Evolutionary conservation across 2,113 vertebrate species (phyloP).

Genomic region (Paramisgurnus dabryanus): DNA sequence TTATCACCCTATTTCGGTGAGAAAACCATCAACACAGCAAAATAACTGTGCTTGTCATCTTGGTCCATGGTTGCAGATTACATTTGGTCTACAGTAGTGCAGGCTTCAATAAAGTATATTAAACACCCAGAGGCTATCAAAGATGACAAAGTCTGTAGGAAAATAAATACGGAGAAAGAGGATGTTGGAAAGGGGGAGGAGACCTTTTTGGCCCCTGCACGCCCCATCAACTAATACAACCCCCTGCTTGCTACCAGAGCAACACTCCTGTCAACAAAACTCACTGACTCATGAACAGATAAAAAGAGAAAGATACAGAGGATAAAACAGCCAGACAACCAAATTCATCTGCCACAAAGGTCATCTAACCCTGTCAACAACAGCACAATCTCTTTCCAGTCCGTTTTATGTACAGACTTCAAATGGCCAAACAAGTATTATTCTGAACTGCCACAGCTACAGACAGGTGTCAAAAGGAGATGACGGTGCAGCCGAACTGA

Average conservation of each 20-base stretch:
- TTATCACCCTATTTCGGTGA: too few relatives aligned
- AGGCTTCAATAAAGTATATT: neutral
- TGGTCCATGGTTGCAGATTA: neutral
- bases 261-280: slow-evolving; percentile 60
- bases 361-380: slow-evolving; percentile 12
- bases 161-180: neutral
- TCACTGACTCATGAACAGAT: slow-evolving; percentile 34
- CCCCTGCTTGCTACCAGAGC: slow-evolving; percentile 35
- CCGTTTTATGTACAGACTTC: slow-evolving; percentile 5
- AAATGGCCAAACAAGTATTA: slow-evolving; percentile 12
- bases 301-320: slow-evolving; percentile 23
- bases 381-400: neutral
- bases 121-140: neutral
- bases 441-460: neutral
- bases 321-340: slow-evolving; percentile 1
- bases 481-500: neutral
- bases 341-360: slow-evolving; percentile 1
- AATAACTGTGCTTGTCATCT: too few relatives aligned
- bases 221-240: slow-evolving; percentile 48
- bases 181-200: neutral
- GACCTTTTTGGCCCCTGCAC: slow-evolving; percentile 54
- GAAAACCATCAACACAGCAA: too few relatives aligned
- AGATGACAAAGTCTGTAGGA: neutral
- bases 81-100: neutral
- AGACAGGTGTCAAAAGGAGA: neutral